Evolutionary conservation across 2,888 invertebrate species (phyloP).

Genomic region (Pyrochroa serraticornis): DNA sequence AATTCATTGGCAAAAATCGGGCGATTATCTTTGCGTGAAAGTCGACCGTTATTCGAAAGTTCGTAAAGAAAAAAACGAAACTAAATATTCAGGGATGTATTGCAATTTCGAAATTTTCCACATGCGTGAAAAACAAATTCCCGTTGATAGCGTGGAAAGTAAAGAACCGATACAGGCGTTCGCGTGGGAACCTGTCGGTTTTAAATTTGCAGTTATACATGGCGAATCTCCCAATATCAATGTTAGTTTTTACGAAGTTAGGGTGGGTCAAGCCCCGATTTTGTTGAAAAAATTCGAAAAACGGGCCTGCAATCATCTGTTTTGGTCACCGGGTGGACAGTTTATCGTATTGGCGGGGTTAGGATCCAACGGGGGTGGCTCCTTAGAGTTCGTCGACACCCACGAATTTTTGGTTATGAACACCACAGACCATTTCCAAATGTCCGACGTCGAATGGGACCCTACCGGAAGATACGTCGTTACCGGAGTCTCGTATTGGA

Average conservation of each 20-base stretch:
- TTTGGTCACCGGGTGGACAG: constrained; percentile 96
- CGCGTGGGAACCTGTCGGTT: constrained; percentile 97
- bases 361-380: constrained; percentile 84
- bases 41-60: constrained; percentile 81
- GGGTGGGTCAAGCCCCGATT: constrained; percentile 87
- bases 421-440: constrained; percentile 88
- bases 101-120: constrained; percentile 99
- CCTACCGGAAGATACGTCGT: constrained; percentile 97
- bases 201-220: constrained; percentile 95
- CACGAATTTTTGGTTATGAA: constrained; percentile 96
- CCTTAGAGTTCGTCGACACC: constrained; percentile 93
- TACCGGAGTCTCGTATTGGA: constrained; percentile 94
- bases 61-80: constrained; percentile 92
- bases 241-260: constrained; percentile 92
- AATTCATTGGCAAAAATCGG: constrained; percentile 98
- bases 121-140: constrained; percentile 92
- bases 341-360: constrained; percentile 93
- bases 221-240: constrained; percentile 86
- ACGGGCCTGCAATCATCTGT: constrained; percentile 87
- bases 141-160: constrained; percentile 96
- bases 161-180: constrained; percentile 93
- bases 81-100: constrained; percentile 95
- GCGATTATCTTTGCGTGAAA: constrained; percentile 97
- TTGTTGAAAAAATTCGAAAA: constrained; percentile 88
- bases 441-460: constrained; percentile 98